Base-by-base conservation (phyloP, 2,797 vertebrate species). In the Merluccius polli region DNA sequence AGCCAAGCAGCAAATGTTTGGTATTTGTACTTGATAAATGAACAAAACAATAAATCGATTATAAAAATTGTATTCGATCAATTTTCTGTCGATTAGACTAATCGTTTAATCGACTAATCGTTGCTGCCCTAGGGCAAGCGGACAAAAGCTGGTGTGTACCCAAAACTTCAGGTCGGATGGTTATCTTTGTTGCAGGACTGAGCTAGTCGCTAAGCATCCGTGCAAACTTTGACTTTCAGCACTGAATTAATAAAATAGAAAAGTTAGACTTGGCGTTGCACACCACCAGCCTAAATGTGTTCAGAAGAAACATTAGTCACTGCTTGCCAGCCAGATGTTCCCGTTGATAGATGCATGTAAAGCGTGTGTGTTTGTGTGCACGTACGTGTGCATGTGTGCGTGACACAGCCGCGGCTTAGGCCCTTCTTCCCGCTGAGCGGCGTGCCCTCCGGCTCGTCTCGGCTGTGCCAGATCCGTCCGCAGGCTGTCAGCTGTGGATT, bases 381-480 rank as follows among this genome's bases (percentile, higher is more conserved):
- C 6, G 59, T 63, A 12, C 24, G 59, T 59, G 52, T 59, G 52
- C 15, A 8, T 18, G 13, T 48, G 41, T 48, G 41, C 6, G 41
- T 9, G 52, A 21, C 18, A 8, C n/a, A 24, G 52, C 52, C n/a
- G 27, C 52, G 6, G n/a, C 59, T 65, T 65, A 65, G 27, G 59
- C 24, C 59, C 59, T 13, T 65, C 59, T 21, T 65, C 59, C 59
- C 13, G 59, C n/a, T 65, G 59, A 65, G n/a, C 59, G 12, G 59
- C n/a, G 10, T 10, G 83, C 13, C 78, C 83, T 87, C 79, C 78
- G 83, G 75, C 76, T 41, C 29, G 70, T 76, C 52, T 84, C 75
- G 75, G 80, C 84, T 71, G 84, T 85, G 82, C 81, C 71, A 72
- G 70, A 85, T 89, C 88, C 76, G 79, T 88, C 84, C 88, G 74